Base-by-base conservation (phyloP, 2,797 vertebrate genomes). In the Argyrosomus regius region DNA sequence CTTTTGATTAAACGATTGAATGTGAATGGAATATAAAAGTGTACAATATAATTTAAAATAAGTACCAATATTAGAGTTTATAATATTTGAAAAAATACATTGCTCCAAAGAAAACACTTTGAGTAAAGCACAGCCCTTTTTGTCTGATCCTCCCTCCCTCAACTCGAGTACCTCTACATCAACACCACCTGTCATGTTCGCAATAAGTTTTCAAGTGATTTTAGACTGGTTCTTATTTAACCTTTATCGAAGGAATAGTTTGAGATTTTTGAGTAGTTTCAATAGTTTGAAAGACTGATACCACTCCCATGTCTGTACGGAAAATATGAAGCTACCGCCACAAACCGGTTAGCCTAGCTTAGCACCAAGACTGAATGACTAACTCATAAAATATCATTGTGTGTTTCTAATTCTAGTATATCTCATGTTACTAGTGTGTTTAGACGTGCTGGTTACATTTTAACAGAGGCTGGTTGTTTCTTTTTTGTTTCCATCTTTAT, bases 1-100 rank as follows among this genome's bases (percentile, higher is more conserved):
- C 35, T 72, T 83, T 65, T 69, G 43, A 83, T 73, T 73, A 41
- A 41, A 53, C 1, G 16, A 49, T 5, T 9, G 1, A 65, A 64
- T 31, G 5, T 41, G 43, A 35, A 56, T 24, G 11, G 24, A 31
- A 41, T 31, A 11, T 20, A 20, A 31, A 65, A n/a, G 17, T 3
- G 8, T 46, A 41, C 48, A 26, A 4, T n/a, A 31, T 14, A 14
- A 5, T n/a, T 48, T 17, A 20, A 24, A 45, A 28, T 18, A 28
- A 65, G 12, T 28, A 28, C 10, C 41, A 62, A 0, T 22, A 8
- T 59, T 2, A 11, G 12, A 46, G n/a, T n/a, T 77, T 2, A 43
- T 6, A 5, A 31, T 45, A 9, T 35, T 50, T 39, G 16, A 11
- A 64, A 41, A 50, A 63, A 4, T 4, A 31, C 16, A 59, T 39